Evolutionary conservation across 1,140 invertebrate species (phyloP).

Genomic region (Pseudachorutes palmiensis): DNA sequence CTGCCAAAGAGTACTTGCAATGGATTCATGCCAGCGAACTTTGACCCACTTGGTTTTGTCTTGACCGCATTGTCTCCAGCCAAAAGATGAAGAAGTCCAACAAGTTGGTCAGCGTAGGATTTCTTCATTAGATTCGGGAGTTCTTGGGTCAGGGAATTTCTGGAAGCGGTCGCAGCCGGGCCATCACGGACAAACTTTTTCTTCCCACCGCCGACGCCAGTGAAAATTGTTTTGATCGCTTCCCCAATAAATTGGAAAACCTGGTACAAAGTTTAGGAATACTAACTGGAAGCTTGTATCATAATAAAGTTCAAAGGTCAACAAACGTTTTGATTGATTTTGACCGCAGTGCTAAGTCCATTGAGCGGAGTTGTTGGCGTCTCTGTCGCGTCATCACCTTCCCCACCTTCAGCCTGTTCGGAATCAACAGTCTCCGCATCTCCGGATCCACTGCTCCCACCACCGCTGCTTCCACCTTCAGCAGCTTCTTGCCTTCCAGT

Average conservation of each 20-base stretch:
- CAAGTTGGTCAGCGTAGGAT: conserved; percentile 1
- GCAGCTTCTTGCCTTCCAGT: background rate
- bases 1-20: background rate
- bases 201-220: background rate
- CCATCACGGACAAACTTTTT: background rate
- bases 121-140: background rate
- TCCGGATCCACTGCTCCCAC: background rate
- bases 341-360: background rate
- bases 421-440: background rate
- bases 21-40: too few relatives aligned
- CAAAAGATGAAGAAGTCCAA: background rate
- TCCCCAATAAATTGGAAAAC: conserved; percentile 10
- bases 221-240: conserved; percentile 5
- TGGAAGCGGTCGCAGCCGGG: background rate
- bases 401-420: background rate
- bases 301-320: background rate
- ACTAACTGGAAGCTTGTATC: background rate
- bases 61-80: background rate
- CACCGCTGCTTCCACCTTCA: background rate
- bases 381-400: background rate
- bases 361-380: background rate
- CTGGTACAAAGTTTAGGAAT: background rate
- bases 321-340: conserved; percentile 5
- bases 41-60: background rate
- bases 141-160: background rate